These are phyloP conservation scores for Lampris megalopsis DNA, from an alignment of 2,113 vertebrate species.

Conservation along the genomic window DNA sequence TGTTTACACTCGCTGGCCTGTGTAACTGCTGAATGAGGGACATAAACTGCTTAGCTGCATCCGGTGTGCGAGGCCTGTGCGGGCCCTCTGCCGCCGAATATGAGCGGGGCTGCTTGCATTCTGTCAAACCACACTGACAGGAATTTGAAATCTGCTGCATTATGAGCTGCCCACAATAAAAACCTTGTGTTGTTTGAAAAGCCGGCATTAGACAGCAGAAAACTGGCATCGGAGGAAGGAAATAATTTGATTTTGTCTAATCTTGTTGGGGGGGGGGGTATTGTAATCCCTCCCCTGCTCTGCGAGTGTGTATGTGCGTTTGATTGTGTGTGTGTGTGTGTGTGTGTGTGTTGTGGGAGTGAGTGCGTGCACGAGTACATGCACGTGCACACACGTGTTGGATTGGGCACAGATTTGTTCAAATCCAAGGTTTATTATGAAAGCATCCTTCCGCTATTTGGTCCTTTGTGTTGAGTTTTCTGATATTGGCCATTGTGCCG, in stretches of 20 bases:
- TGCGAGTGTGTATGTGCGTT: conserved; percentile 45
- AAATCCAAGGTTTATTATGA: background rate
- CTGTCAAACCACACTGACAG: conserved; percentile 79
- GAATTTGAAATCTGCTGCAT: conserved; percentile 80
- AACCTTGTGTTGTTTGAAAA: conserved; percentile 83
- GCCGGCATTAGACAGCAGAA: conserved; percentile 80
- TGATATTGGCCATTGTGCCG: conserved; percentile 51
- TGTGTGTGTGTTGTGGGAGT: conserved; percentile 46
- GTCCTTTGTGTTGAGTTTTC: conserved; percentile 62
- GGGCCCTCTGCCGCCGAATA: conserved; percentile 66
- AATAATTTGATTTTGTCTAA: conserved; percentile 85
- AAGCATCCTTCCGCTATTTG: conserved; percentile 59
- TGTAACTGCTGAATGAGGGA: conserved; percentile 84
- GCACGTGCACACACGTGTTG: conserved; percentile 42
- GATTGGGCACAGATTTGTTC: conserved; percentile 45
- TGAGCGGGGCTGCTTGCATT: conserved; percentile 67
- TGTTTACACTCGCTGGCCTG: conserved; percentile 84
- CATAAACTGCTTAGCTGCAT: conserved; percentile 84
- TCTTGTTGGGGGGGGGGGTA: conserved; percentile 75
- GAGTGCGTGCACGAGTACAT: conserved; percentile 27
- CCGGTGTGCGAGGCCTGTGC: conserved; percentile 75
- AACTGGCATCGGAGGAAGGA: conserved; percentile 75
- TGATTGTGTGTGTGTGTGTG: conserved; percentile 47
- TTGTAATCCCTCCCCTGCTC: conserved; percentile 74
- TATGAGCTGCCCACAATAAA: conserved; percentile 78